Evolutionary conservation across 92 coral and sea anemone genomes (phyloP), one percentile per base, ranked within the genome.

Genomic region (Palythoa caribaeorum): DNA sequence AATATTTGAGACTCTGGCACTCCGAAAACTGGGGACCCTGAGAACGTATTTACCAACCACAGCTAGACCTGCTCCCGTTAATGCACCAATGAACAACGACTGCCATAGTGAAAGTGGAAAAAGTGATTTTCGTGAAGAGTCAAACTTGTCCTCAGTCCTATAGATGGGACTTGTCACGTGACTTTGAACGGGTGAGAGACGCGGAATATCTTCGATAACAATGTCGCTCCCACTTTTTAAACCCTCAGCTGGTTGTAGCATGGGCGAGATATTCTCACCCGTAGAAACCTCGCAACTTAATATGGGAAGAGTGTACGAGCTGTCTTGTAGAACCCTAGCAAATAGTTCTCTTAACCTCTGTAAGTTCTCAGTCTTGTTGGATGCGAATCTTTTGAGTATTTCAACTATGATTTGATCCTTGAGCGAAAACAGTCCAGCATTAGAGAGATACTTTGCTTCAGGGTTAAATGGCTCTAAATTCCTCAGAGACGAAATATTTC

Each of bases 31-130:
- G 37, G 80, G 63, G 62, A 13, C 63, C 65, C 63, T 76, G 62
- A 20, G 19, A 28, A 76, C 21, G 21, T 76, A 15, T 52, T 76
- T 59, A 52, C 80, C 80, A 28, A 76, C 13, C 60, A 76, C 12
- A 76, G n/a, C 80, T 47, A 76, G 80, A 4, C 62, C 80, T 48
- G 60, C 80, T 51, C 80, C 80, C 14, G 80, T 52, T 54, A 20
- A 21, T 0, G 60, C 80, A 14, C 80, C 80, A 54, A 76, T 51
- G 38, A 76, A 39, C 8, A 76, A 76, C 15, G 80, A 62, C 63
- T 76, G 51, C 80, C 63, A 76, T 3, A 9, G 15, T 51, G 28
- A 52, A 19, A 12, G 20, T 2, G 60, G 80, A 36, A 52, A 11
- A 16, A 50, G 2, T 12, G 9, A 62, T 9, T 39, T n/a, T 47